phyloP scores from a whole-genome alignment of 37 sponge, comb jelly and placozoan genomes.

The Tethya wilhelma region DNA sequence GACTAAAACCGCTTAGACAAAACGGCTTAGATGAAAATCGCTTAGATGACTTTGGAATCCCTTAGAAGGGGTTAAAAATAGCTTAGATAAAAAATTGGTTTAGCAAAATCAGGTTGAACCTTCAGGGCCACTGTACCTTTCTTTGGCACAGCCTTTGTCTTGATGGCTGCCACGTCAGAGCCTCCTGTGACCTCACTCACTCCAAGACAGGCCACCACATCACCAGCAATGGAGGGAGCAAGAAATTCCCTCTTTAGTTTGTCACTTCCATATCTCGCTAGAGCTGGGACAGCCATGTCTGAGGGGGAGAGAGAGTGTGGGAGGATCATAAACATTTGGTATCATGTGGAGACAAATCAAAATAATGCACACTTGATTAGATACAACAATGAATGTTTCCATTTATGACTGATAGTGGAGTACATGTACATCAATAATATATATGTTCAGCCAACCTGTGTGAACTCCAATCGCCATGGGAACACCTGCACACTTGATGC shows the following conservation, averaged over 20 bases:
- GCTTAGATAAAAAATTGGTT: no score
- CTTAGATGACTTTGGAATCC: no score
- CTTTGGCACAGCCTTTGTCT: conserved; percentile 85
- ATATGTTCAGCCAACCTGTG: conserved; percentile 37
- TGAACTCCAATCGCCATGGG: conserved; percentile 98
- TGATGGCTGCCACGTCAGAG: conserved; percentile 92
- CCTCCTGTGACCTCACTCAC: conserved; percentile 93
- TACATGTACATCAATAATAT: not conserved
- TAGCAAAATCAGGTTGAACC: no score
- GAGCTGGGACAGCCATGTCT: conserved; percentile 92
- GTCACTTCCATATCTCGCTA: conserved; percentile 85
- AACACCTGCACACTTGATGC: conserved; percentile 73
- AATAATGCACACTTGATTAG: not conserved
- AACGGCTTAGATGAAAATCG: no score
- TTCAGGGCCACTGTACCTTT: conserved; percentile 58
- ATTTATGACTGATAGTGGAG: not conserved
- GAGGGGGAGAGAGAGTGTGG: not conserved
- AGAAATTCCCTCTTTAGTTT: conserved; percentile 84
- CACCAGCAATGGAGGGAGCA: conserved; percentile 87
- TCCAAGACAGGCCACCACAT: conserved; percentile 88
- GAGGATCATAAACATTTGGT: not conserved
- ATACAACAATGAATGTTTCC: not conserved
- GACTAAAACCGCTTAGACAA: no score
- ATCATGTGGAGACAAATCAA: not conserved
- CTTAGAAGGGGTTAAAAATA: no score